Evolutionary conservation across 2,888 invertebrate species (phyloP).

Genomic region (Frankliniella intonsa): DNA sequence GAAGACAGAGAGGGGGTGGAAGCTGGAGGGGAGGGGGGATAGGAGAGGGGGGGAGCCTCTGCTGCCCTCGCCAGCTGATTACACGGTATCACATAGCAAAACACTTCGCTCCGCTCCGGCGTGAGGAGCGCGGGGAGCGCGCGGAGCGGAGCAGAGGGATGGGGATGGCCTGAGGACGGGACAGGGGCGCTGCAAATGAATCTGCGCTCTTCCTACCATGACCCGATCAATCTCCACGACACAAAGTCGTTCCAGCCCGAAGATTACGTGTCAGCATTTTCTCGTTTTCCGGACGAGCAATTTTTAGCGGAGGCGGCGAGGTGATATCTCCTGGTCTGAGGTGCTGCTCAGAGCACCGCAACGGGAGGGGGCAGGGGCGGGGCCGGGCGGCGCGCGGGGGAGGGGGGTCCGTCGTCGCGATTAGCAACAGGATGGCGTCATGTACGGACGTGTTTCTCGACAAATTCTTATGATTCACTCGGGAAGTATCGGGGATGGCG

Average conservation of each 20-base stretch:
- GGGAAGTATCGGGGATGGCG: no score
- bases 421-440: no score
- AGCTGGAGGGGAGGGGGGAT: neutral
- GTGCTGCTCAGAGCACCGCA: neutral
- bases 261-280: conserved; percentile 26
- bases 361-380: neutral
- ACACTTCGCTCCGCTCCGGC: neutral
- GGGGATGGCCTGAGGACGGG: neutral
- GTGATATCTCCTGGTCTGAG: neutral
- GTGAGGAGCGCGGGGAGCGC: no score
- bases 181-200: neutral
- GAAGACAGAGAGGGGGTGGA: neutral
- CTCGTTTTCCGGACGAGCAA: conserved; percentile 21
- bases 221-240: conserved; percentile 17
- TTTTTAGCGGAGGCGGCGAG: neutral
- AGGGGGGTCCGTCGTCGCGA: no score
- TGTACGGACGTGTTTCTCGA: no score
- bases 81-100: conserved; percentile 6
- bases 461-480: no score
- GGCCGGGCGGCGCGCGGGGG: neutral
- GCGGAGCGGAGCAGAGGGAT: neutral
- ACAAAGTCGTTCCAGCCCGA: conserved; percentile 5
- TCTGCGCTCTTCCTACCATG: neutral
- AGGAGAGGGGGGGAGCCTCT: neutral
- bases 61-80: neutral